Conservation (phyloP, 2,797 vertebrate species). For the Etheostoma perlongum region DNA sequence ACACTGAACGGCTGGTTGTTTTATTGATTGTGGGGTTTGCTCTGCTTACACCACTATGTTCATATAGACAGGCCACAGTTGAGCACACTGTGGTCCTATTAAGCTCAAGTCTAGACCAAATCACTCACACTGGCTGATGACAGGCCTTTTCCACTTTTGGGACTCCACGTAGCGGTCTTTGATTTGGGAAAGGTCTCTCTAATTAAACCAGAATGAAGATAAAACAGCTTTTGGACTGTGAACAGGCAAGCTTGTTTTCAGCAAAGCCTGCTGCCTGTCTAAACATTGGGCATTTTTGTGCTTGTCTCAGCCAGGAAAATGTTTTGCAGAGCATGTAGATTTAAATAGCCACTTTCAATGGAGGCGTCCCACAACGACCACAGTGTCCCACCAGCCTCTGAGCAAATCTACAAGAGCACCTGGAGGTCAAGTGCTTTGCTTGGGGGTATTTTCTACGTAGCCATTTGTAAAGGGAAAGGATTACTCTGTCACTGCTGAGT, state of each 20-base stretch:
- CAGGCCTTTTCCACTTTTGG: constrained; percentile 46
- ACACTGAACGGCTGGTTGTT: constrained; percentile 44
- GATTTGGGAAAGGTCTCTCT: constrained; percentile 62
- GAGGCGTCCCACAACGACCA: constrained; percentile 19
- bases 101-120: constrained; percentile 54
- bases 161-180: constrained; percentile 53
- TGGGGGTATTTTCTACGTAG: constrained; percentile 16
- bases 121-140: constrained; percentile 51
- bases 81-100: constrained; percentile 45
- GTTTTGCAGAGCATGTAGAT: constrained; percentile 33
- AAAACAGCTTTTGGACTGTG: constrained; percentile 48
- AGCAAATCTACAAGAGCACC: constrained; percentile 42
- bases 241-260: constrained; percentile 47
- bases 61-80: constrained; percentile 35
- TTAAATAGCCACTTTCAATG: constrained; percentile 34
- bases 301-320: constrained; percentile 39
- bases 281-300: constrained; percentile 37
- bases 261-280: constrained; percentile 40
- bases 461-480: constrained; percentile 1
- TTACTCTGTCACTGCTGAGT: constrained; percentile 5
- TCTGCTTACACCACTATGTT: constrained; percentile 44
- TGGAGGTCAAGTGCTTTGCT: constrained; percentile 54
- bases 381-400: constrained; percentile 11
- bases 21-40: constrained; percentile 55
- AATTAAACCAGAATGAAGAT: constrained; percentile 61